phyloP scores from a whole-genome alignment of 1,140 invertebrate genomes.

The Paramacrobiotus metropolitanus region DNA sequence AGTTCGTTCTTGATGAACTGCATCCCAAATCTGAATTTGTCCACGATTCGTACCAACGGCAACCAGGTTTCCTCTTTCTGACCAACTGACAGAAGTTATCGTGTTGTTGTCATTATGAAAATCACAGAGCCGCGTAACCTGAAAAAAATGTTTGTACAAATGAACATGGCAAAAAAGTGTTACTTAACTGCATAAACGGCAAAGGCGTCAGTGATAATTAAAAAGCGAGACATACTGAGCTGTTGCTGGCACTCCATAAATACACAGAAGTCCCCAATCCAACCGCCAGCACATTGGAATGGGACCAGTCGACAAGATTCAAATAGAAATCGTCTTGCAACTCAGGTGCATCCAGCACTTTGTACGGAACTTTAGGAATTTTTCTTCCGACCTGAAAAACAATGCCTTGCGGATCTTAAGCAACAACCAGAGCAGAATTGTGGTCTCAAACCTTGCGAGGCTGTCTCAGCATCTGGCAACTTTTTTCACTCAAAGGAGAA shows the following conservation, averaged over 20 bases:
- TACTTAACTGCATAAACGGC: too few species aligned
- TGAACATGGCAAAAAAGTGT: too few species aligned
- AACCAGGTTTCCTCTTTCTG: constrained; percentile 80
- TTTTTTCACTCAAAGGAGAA: neutral
- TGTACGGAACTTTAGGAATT: constrained; percentile 90
- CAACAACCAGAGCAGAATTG: too few species aligned
- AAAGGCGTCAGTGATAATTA: too few species aligned
- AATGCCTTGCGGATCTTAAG: neutral
- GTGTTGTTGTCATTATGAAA: constrained; percentile 70
- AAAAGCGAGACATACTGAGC: constrained; percentile 36
- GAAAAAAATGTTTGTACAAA: too few species aligned
- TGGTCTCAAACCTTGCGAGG: neutral
- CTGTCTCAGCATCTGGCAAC: neutral
- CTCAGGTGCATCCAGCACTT: constrained; percentile 91
- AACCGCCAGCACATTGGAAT: constrained; percentile 94
- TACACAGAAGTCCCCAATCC: constrained; percentile 94
- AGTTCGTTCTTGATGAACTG: constrained; percentile 72
- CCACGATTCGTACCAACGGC: constrained; percentile 93
- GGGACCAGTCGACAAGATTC: constrained; percentile 97
- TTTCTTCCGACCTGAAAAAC: constrained; percentile 43
- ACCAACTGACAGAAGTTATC: constrained; percentile 97
- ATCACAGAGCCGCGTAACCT: constrained; percentile 82
- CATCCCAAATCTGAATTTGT: constrained; percentile 91
- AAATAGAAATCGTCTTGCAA: constrained; percentile 97
- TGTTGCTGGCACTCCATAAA: constrained; percentile 95